Percentiles rank a stretch among this genome's conserved stretches.
Evolutionary conservation across 1,140 invertebrate genomes (phyloP).

Genomic region (Drosophila bocqueti): DNA sequence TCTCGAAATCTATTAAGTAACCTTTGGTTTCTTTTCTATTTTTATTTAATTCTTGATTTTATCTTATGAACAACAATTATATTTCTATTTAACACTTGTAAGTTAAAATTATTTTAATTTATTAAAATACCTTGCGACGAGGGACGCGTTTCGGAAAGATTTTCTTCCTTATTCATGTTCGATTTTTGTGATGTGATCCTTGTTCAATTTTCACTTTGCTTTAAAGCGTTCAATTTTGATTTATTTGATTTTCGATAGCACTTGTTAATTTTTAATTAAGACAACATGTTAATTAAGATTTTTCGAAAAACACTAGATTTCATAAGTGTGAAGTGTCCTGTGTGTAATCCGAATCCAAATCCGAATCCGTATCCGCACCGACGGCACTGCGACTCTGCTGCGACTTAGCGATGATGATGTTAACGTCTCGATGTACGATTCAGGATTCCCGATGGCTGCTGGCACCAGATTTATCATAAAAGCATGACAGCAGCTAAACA

Average conservation of each 20-base stretch:
- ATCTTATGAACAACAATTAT: neutral
- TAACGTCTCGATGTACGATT: slow-evolving; percentile 84
- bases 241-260: slow-evolving; percentile 6
- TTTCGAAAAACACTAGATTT: neutral
- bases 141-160: slow-evolving; percentile 65
- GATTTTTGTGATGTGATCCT: neutral
- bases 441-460: slow-evolving; percentile 65
- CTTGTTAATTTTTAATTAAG: slow-evolving; percentile 3
- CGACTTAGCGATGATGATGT: slow-evolving; percentile 70
- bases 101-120: neutral
- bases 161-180: slow-evolving; percentile 76
- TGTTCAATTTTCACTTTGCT: slow-evolving; percentile 3
- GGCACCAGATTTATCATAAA: slow-evolving; percentile 83
- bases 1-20: neutral
- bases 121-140: slow-evolving; percentile 67
- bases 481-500: slow-evolving; percentile 83
- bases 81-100: neutral
- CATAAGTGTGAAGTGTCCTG: slow-evolving; percentile 12
- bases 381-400: slow-evolving; percentile 44
- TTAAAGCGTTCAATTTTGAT: neutral
- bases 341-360: neutral
- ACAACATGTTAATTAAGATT: neutral
- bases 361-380: slow-evolving; percentile 26
- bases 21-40: neutral
- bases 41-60: neutral